Evolutionary conservation across 2,113 vertebrate species (phyloP).

Genomic region (Riparia riparia): DNA sequence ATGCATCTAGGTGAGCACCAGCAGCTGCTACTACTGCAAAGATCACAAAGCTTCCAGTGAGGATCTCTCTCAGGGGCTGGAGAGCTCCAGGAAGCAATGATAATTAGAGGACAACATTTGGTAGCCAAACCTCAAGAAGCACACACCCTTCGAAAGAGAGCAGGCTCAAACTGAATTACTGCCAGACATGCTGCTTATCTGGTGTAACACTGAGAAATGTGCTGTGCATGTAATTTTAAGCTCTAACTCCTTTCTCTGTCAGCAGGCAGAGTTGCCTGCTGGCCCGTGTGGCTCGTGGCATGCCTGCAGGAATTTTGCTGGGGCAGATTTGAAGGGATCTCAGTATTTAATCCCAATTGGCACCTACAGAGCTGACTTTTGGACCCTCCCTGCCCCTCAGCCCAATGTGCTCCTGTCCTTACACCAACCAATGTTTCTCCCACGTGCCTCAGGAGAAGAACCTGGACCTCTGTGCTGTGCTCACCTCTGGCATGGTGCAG

Average conservation of each 20-base stretch:
- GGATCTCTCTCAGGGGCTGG: background rate
- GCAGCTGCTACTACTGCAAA: background rate
- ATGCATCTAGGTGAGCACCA: background rate
- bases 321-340: background rate
- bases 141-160: background rate
- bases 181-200: background rate
- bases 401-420: background rate
- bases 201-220: background rate
- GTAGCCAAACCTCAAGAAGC: slow-evolving; percentile 7
- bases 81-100: background rate
- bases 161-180: background rate
- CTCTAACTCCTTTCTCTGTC: background rate
- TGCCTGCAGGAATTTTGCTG: background rate
- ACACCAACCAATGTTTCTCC: background rate
- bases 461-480: rapidly evolving
- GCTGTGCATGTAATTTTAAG: background rate
- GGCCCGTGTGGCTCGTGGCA: background rate
- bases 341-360: rapidly evolving
- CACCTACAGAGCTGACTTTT: background rate
- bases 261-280: background rate
- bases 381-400: background rate
- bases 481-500: background rate
- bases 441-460: background rate
- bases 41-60: background rate
- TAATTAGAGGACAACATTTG: background rate